Evolutionary conservation across 2,113 vertebrate species (phyloP), one percentile per base, ranked within the genome.

Genomic region (Cettia cetti): DNA sequence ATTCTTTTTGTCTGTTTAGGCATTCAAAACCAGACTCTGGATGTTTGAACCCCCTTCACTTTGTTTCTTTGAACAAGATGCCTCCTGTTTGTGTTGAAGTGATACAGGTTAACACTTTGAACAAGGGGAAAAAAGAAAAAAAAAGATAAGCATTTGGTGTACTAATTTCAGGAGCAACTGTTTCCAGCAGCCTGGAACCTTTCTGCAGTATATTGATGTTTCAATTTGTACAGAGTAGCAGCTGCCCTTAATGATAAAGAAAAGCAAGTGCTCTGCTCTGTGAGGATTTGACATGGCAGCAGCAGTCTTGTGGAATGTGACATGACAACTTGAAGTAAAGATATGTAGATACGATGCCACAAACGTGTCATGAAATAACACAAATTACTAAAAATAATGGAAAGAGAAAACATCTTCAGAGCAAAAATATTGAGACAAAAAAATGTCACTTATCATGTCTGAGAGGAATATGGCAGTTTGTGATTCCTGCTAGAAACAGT

Each of bases 221-320:
- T 96, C 92, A 94, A 95, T 96, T 95, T 97, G 94, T 86, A 47
- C 47, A n/a, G 72, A 93, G 76, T 59, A 96, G 83, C 94, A 96
- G 92, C 91, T 97, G 95, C 94, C 92, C 94, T 97, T 93, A 94
- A 90, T 86, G 96, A 96, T 97, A 96, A 96, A 96, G 95, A 52
- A 89, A 92, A 94, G 86, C 7, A 7, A 83, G 82, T 71, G 83
- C 88, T 93, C 39, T 45, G 78, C 84, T 93, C n/a, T 5, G 31
- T n/a, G 71, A 72, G 89, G 71, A 81, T 95, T 75, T 91, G 95
- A 94, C 69, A 31, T 33, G 92, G 94, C 86, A 94, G 89, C 83
- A 83, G 91, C 6, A 92, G 80, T 86, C 89, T 95, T 52, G 91
- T 28, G 72, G 86, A 94, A 96, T 94, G 92, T 60, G 92, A 92